Evolutionary conservation across 2,113 vertebrate species (phyloP).

Genomic region (Rhipidura dahli): DNA sequence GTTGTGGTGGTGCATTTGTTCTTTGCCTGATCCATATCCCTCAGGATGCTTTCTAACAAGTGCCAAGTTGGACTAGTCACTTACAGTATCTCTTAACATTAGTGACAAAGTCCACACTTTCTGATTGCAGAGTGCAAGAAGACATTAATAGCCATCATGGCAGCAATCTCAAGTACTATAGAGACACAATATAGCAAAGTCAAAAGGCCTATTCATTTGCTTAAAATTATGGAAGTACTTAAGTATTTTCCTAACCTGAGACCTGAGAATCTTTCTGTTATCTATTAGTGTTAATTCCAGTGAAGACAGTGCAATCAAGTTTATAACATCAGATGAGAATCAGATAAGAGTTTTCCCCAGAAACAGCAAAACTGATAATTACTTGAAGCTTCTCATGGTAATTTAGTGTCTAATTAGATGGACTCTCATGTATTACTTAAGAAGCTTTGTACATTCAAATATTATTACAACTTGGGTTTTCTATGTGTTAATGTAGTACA

Average conservation of each 20-base stretch:
- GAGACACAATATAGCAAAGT: background rate
- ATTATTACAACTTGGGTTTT: background rate
- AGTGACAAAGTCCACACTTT: background rate
- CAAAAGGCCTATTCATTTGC: background rate
- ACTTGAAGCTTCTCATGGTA: background rate
- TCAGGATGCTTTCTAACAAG: background rate
- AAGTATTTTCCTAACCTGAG: background rate
- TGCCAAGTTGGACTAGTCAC: rapidly evolving
- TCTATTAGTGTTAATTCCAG: background rate
- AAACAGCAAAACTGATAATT: slow-evolving; percentile 11
- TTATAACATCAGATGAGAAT: background rate
- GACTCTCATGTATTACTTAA: background rate
- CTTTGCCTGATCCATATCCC: background rate
- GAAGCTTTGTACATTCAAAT: background rate
- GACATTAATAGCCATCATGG: background rate
- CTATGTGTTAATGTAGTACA: background rate
- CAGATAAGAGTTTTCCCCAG: background rate
- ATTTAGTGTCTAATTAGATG: slow-evolving; percentile 29
- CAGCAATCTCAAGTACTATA: background rate
- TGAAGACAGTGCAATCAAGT: background rate
- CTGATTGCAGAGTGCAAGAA: background rate
- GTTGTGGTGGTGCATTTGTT: background rate
- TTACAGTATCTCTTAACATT: background rate
- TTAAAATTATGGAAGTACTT: background rate
- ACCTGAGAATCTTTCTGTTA: background rate